Percentiles rank a stretch among this genome's conserved stretches.
phyloP scores from a whole-genome alignment of 2,113 vertebrate genomes.

The Chlamydotis undulata region DNA sequence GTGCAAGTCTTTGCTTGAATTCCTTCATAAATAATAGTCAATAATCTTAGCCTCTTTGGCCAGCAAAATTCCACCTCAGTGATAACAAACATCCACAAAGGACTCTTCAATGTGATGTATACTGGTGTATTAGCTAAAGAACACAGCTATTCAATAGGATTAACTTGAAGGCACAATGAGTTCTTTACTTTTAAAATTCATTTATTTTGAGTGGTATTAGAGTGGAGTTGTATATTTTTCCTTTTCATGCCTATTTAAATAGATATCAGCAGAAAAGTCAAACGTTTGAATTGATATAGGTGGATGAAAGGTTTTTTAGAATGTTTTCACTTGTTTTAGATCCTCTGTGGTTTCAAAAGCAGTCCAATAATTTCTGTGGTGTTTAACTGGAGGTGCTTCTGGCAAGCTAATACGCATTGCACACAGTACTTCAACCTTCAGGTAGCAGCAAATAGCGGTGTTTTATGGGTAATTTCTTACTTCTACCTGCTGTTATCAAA shows the following conservation, averaged over 20 bases:
- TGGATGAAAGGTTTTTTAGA: background rate
- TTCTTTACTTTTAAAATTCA: background rate
- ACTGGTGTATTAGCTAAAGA: background rate
- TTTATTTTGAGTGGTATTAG: background rate
- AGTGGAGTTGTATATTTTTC: background rate
- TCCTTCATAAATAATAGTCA: background rate
- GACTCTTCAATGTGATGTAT: background rate
- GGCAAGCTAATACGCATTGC: background rate
- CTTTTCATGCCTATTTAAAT: background rate
- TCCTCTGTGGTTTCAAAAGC: slow-evolving; percentile 3
- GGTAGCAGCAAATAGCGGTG: background rate
- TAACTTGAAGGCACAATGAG: background rate
- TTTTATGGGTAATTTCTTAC: slow-evolving; percentile 30
- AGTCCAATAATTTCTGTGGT: background rate
- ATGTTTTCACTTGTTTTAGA: background rate
- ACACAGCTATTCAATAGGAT: background rate
- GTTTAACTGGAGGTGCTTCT: background rate
- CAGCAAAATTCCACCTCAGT: background rate
- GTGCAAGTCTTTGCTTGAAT: background rate
- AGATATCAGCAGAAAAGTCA: background rate
- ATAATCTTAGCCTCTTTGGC: background rate
- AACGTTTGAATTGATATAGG: background rate
- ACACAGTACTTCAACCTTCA: background rate
- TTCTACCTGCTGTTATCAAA: slow-evolving; percentile 36
- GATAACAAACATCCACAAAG: rapidly evolving